Conservation (phyloP, 2,888 invertebrate genomes). For the Eupithecia centaureata region DNA sequence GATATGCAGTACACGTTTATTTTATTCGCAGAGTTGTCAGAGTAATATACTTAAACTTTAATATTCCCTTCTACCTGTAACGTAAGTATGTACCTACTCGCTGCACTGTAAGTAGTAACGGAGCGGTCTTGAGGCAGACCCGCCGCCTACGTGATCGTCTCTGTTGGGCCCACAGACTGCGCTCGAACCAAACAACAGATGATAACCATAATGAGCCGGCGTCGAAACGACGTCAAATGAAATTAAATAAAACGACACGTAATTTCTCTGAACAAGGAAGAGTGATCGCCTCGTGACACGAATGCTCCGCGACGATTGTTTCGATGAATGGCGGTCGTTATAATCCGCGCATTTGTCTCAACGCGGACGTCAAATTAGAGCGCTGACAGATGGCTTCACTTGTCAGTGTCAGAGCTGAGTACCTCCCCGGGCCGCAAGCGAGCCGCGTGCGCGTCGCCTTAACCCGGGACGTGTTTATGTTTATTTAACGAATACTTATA, state of each 20-base stretch:
- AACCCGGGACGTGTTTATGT: constrained; percentile 14
- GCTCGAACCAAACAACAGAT: constrained; percentile 26
- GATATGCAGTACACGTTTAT: constrained; percentile 23
- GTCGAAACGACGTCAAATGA: constrained; percentile 19
- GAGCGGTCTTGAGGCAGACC: constrained; percentile 12
- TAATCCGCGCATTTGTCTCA: constrained; percentile 46
- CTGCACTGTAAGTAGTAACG: constrained; percentile 2
- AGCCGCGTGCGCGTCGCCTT: constrained; percentile 36
- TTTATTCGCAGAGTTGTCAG: constrained; percentile 9
- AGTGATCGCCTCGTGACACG: constrained; percentile 44
- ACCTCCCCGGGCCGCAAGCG: constrained; percentile 21
- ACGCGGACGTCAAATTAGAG: constrained; percentile 38
- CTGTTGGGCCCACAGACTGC: background rate
- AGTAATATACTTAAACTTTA: background rate
- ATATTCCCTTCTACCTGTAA: background rate
- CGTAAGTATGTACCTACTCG: background rate
- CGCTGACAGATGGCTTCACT: constrained; percentile 47
- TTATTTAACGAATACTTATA: constrained; percentile 22
- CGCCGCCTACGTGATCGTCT: constrained; percentile 12
- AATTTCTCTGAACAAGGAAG: constrained; percentile 40
- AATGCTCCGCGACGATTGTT: constrained; percentile 39
- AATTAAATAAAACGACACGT: constrained; percentile 35
- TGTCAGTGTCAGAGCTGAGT: constrained; percentile 43
- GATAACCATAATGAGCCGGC: constrained; percentile 26
- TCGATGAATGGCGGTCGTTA: constrained; percentile 41